Conservation (phyloP, 2,888 invertebrate species). For the Ischnura elegans region DNA sequence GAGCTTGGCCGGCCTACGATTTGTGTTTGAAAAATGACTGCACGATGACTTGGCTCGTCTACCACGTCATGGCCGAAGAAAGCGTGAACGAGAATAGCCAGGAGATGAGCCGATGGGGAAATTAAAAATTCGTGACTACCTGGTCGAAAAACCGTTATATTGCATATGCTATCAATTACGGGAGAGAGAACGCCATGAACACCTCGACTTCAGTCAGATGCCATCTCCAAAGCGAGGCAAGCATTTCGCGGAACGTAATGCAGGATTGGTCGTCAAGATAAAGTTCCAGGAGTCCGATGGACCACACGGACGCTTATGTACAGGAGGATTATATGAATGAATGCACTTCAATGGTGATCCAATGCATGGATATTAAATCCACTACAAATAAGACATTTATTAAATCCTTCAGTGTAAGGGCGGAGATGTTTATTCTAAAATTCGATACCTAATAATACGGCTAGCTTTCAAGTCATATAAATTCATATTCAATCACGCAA, state of each 20-base stretch:
- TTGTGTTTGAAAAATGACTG: conserved; percentile 61
- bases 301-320: neutral
- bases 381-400: too few species aligned
- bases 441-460: too few species aligned
- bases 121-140: conserved; percentile 54
- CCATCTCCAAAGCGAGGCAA: neutral
- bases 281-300: neutral
- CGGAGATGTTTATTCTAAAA: too few species aligned
- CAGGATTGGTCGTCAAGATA: neutral
- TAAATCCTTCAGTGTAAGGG: too few species aligned
- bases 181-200: neutral
- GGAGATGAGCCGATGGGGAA: conserved; percentile 28
- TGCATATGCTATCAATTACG: conserved; percentile 38
- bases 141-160: conserved; percentile 22
- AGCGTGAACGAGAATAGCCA: neutral
- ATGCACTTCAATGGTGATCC: neutral
- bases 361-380: neutral
- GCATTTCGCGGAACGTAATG: neutral
- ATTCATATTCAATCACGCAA: too few species aligned
- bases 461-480: too few species aligned
- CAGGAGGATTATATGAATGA: neutral
- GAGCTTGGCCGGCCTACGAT: conserved; percentile 16
- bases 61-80: conserved; percentile 11
- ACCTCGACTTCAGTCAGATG: conserved; percentile 5
- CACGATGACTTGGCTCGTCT: conserved; percentile 53